Base-by-base conservation (phyloP, 92 coral and sea anemone species). In the Zoanthus gigantus region DNA sequence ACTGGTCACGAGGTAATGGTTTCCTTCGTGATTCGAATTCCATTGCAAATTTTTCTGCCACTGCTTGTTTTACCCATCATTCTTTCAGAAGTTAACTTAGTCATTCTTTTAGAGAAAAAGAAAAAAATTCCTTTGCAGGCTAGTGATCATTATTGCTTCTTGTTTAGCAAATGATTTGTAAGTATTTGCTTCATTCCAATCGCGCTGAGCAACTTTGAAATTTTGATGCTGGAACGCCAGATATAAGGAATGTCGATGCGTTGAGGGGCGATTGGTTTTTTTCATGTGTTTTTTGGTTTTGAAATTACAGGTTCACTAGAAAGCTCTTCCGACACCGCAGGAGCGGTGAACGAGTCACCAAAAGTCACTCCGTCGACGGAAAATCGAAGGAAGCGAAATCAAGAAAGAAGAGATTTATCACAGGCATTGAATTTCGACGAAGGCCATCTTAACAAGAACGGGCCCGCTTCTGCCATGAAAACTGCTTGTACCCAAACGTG, bases 401-500 rank as follows among this genome's bases (percentile, higher is more conserved):
- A 87, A 42, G 95, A 92, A 82, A 92, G 95, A 68, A 69, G 95
- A 79, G 95, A 92, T n/a, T 77, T 92, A 6, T 72, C 91, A 3
- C 93, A 92, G 73, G 93, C 91, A 0, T 82, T 92, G 89, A 87
- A 83, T 67, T 92, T 92, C 67, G 93, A 90, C 88, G 95, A 92
- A 68, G 69, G 86, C 32, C 93, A 88, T n/a, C 44, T 90, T 7
- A 90, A 67, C 52, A 95, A 91, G 90, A 90, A 91, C 71, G 74
- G 74, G 45, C 58, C 73, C 9, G 75, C 29, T 46, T 91, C 89
- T 15, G 71, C 98, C 10, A 88, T 95, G 91, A 93, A 91, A 90
- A 95, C 98, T 60, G 96, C 98, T 9, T 93, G 92, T 30, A 95
- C 98, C 4, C 98, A 95, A 88, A 95, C 98, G 98, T 95, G 86